Conservation (phyloP, 2,888 invertebrate species). For the Pandemis heparana region DNA sequence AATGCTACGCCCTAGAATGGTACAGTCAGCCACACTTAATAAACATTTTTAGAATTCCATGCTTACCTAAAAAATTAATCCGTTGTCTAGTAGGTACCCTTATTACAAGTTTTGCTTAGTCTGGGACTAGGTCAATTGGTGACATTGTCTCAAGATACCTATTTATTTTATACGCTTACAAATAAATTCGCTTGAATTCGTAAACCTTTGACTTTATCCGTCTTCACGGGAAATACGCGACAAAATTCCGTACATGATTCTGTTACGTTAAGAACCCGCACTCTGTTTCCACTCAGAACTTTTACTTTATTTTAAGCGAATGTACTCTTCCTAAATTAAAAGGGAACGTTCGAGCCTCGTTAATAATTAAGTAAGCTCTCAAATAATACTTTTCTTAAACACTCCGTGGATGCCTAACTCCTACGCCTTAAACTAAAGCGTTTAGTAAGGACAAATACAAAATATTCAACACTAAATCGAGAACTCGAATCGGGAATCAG, state of each 20-base stretch:
- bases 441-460: not conserved
- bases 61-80: not conserved
- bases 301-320: not conserved
- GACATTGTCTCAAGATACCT: too few relatives aligned
- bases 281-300: not conserved
- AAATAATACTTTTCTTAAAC: constrained; percentile 13
- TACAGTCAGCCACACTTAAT: too few relatives aligned
- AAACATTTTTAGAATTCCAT: too few relatives aligned
- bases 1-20: not conserved
- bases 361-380: constrained; percentile 18
- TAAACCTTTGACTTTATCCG: too few relatives aligned
- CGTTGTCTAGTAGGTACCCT: too few relatives aligned
- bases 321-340: not conserved
- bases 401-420: not conserved
- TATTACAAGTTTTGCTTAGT: too few relatives aligned
- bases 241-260: not conserved
- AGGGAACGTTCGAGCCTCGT: not conserved
- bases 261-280: not conserved
- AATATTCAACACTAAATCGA: not conserved
- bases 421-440: not conserved
- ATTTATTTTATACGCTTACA: too few relatives aligned
- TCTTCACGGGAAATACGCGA: too few relatives aligned
- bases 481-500: too few relatives aligned
- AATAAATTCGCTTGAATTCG: too few relatives aligned
- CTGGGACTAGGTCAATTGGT: too few relatives aligned